Conservation (phyloP, 2,888 invertebrate species). For the Steinernema hermaphroditum region DNA sequence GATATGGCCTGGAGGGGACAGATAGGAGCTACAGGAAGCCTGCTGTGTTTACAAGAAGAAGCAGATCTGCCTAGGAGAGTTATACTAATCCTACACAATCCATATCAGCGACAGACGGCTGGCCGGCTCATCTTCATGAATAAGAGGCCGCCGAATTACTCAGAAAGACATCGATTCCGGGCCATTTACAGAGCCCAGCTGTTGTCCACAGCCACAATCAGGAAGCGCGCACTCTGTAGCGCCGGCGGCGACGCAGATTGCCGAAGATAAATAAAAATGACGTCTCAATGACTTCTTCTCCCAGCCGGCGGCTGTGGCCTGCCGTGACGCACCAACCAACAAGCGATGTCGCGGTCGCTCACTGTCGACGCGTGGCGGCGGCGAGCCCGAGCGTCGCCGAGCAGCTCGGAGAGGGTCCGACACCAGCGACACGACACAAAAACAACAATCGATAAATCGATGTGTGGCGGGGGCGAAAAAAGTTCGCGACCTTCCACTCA, state of each 20-base stretch:
- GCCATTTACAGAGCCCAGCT: neutral
- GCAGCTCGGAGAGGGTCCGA: neutral
- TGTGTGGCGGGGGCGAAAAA: neutral
- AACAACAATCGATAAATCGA: conserved; percentile 30
- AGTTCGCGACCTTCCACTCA: neutral
- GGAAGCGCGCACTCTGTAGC: conserved; percentile 9
- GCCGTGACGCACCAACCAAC: neutral
- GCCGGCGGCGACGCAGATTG: neutral
- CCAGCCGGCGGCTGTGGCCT: neutral
- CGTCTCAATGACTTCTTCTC: neutral
- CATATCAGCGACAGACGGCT: no score
- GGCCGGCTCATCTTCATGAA: no score
- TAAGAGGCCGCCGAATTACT: no score
- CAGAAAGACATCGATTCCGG: no score
- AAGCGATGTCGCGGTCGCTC: neutral
- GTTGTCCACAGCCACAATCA: neutral
- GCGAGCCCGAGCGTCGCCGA: neutral
- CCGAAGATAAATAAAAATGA: neutral
- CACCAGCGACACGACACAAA: conserved; percentile 5
- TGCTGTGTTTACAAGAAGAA: no score
- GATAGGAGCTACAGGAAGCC: no score
- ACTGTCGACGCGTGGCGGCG: conserved; percentile 30
- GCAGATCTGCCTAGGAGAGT: no score
- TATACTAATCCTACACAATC: no score
- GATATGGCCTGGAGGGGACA: no score